phyloP scores from a whole-genome alignment of 2,113 vertebrate species.

The Mystacornis crossleyi region DNA sequence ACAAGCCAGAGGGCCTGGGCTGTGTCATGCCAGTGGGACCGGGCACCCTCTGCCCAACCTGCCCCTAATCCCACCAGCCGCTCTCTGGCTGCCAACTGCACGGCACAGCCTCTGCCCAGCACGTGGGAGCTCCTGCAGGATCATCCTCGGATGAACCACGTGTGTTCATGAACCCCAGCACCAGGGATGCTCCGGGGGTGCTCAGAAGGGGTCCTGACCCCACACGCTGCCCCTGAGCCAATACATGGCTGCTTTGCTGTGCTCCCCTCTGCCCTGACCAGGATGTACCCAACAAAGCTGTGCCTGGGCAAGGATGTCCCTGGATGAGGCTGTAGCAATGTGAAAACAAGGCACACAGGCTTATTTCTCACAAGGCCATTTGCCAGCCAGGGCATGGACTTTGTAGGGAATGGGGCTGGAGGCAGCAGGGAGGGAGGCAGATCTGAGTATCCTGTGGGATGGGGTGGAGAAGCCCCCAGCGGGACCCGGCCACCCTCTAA shows the following conservation, averaged over 20 bases:
- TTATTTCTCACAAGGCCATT: background rate
- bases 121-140: background rate
- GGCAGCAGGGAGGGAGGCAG: background rate
- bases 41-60: background rate
- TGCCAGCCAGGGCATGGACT: background rate
- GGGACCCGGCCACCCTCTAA: fast-evolving
- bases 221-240: fast-evolving
- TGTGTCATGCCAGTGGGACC: background rate
- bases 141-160: fast-evolving
- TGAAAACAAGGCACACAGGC: background rate
- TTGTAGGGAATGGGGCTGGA: background rate
- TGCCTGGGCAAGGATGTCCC: background rate
- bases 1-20: fast-evolving
- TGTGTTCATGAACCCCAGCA: background rate
- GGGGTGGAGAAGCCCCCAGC: background rate
- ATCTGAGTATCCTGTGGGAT: background rate
- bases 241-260: fast-evolving
- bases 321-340: background rate
- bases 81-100: fast-evolving
- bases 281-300: background rate
- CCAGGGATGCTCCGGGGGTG: background rate
- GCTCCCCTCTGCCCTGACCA: background rate
- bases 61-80: background rate
- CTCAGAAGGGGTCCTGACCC: background rate
- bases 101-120: background rate